Evolutionary conservation across 1,140 invertebrate species (phyloP), one percentile per base, ranked within the genome.

Genomic region (Temnothorax longispinosus): DNA sequence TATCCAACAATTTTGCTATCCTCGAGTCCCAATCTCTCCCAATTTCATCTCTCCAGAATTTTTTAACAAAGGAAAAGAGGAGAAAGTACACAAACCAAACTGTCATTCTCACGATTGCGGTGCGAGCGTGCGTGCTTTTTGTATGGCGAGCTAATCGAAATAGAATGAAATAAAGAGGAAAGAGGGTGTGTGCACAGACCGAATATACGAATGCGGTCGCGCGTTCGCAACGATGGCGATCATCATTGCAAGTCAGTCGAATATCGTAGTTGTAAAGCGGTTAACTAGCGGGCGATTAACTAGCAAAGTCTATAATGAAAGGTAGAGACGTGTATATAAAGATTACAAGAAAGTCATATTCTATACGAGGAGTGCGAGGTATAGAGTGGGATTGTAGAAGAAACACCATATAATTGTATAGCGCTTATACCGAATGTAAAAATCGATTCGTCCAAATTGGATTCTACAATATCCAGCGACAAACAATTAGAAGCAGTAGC

Each of bases 311-410:
- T 90, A 78, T 90, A 91, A 87, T 90, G 69, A 89, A 72, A 91
- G 15, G 69, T 88, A 91, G 64, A 88, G 54, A 88, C 54, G 85
- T 93, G 88, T 92, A 91, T 90, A 93, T 92, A 91, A 69, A 56
- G 50, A 71, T 72, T 60, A 91, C 87, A 89, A 91, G 92, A 92
- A 92, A 92, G 93, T 93, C 92, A 92, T 93, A 92, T 92, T 93
- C 92, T 93, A 87, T 92, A 91, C 54, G 67, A 89, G 72, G 69
- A 87, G 85, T 90, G 86, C 71, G 85, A 85, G 54, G 65, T 72
- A 71, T 89, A 88, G 62, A 88, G 15, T 81, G 86, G 50, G 76
- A 80, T 85, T 86, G 27, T 91, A 88, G 58, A 64, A n/a, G 78
- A 81, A 74, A 84, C 44, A 87, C 60, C 75, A 65, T 78, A 58